Percentiles rank a stretch among this genome's conserved stretches.
Conservation (phyloP, 2,888 invertebrate genomes). For the Amphipyra tragopoginis region DNA sequence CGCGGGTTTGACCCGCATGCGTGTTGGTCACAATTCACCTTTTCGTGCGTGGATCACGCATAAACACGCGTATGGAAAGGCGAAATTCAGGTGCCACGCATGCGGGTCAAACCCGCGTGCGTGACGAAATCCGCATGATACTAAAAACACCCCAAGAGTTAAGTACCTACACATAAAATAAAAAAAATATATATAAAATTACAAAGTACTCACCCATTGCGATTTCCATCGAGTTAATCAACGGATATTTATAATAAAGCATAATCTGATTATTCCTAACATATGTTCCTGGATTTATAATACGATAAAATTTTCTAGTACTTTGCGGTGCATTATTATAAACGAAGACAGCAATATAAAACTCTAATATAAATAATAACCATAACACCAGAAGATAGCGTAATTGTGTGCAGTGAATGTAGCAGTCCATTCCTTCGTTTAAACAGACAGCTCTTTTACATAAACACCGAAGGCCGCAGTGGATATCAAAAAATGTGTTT, state of each 20-base stretch:
- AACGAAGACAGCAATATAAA: conserved; percentile 27
- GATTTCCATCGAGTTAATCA: conserved; percentile 11
- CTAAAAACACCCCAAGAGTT: too few relatives aligned
- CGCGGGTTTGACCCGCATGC: too few relatives aligned
- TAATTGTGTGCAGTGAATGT: not conserved
- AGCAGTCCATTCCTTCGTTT: conserved; percentile 5
- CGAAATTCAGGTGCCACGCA: too few relatives aligned
- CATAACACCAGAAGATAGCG: conserved; percentile 29
- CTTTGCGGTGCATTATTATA: conserved; percentile 24
- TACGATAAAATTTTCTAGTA: not conserved
- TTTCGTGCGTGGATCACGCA: too few relatives aligned
- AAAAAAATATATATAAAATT: not conserved
- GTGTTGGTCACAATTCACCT: too few relatives aligned
- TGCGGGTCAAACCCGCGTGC: too few relatives aligned
- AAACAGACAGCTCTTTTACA: too few relatives aligned
- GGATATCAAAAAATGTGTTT: not conserved
- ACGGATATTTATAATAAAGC: conserved; percentile 33
- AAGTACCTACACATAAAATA: too few relatives aligned
- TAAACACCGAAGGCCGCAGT: not conserved
- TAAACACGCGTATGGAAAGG: too few relatives aligned
- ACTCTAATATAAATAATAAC: conserved; percentile 34
- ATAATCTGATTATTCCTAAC: not conserved
- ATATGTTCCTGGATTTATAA: too few relatives aligned
- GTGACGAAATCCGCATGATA: too few relatives aligned
- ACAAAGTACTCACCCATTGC: conserved; percentile 32